A percentile compares a stretch with the other conserved stretches of the same genome.
phyloP scores from a whole-genome alignment of 2,797 vertebrate species.

The Anguilla anguilla region DNA sequence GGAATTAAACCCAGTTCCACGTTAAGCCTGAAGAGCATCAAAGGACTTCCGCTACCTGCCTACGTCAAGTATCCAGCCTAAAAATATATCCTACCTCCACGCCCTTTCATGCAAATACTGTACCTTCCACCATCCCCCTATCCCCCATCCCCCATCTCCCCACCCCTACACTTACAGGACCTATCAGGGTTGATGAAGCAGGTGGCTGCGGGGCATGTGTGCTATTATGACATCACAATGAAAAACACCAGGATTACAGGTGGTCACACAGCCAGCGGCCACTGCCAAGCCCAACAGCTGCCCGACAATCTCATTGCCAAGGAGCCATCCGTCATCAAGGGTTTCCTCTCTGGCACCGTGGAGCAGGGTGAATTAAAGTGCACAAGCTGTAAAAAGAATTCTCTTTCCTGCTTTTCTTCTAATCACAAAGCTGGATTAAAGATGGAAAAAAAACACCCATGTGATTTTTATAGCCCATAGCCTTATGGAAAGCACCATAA shows the following conservation, averaged over 20 bases:
- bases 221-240: background rate
- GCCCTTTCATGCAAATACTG: background rate
- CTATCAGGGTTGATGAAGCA: background rate
- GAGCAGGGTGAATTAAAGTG: background rate
- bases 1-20: background rate
- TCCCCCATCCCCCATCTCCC: background rate
- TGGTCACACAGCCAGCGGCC: background rate
- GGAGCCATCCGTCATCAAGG: background rate
- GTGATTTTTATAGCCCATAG: background rate
- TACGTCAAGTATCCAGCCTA: background rate
- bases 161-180: background rate
- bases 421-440: conserved; percentile 20
- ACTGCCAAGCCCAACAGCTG: background rate
- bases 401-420: conserved; percentile 9
- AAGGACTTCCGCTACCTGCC: background rate
- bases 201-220: background rate
- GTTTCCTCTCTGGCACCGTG: background rate
- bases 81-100: background rate
- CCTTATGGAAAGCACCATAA: background rate
- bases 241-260: background rate
- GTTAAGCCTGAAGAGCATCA: conserved; percentile 11
- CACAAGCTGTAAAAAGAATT: conserved; percentile 3
- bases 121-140: background rate
- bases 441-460: background rate
- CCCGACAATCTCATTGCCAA: background rate